Evolutionary conservation across 2,888 invertebrate genomes (phyloP).

Genomic region (Melinopterus prodromus): DNA sequence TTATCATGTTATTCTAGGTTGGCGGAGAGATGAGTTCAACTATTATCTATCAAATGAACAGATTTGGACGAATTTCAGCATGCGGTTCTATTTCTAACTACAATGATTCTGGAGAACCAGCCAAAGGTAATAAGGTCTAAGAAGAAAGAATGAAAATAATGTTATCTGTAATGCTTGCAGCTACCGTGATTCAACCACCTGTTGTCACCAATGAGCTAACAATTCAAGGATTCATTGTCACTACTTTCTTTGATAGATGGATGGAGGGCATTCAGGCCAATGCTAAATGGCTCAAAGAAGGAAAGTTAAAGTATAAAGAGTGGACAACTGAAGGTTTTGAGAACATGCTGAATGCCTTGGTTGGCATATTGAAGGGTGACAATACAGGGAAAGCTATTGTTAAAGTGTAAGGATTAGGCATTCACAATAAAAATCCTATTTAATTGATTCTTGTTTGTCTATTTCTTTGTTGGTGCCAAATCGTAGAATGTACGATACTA

Average conservation of each 20-base stretch:
- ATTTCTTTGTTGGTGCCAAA: too few species aligned
- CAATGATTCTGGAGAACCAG: slow-evolving; percentile 63
- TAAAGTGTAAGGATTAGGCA: slow-evolving; percentile 61
- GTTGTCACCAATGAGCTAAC: slow-evolving; percentile 67
- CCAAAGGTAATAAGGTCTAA: slow-evolving; percentile 43
- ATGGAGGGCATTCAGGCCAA: slow-evolving; percentile 70
- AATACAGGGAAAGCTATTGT: slow-evolving; percentile 78
- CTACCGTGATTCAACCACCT: slow-evolving; percentile 60
- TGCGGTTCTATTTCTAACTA: slow-evolving; percentile 74
- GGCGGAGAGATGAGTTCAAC: slow-evolving; percentile 71
- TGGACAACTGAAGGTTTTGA: slow-evolving; percentile 76
- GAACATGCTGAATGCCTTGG: slow-evolving; percentile 75
- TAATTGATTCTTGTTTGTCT: background rate
- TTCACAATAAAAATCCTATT: background rate
- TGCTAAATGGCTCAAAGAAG: slow-evolving; percentile 69
- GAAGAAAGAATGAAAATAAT: slow-evolving; percentile 40
- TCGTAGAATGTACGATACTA: too few species aligned
- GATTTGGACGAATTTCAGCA: slow-evolving; percentile 68
- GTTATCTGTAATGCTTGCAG: slow-evolving; percentile 46
- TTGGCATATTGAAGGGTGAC: slow-evolving; percentile 70
- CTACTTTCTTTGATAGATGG: slow-evolving; percentile 67
- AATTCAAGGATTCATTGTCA: slow-evolving; percentile 69
- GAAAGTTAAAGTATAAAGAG: slow-evolving; percentile 75
- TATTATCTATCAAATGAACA: slow-evolving; percentile 70
- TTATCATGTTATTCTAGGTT: slow-evolving; percentile 58